Conservation (phyloP, 2,888 invertebrate genomes). For the Scaptomyza polygonia region DNA sequence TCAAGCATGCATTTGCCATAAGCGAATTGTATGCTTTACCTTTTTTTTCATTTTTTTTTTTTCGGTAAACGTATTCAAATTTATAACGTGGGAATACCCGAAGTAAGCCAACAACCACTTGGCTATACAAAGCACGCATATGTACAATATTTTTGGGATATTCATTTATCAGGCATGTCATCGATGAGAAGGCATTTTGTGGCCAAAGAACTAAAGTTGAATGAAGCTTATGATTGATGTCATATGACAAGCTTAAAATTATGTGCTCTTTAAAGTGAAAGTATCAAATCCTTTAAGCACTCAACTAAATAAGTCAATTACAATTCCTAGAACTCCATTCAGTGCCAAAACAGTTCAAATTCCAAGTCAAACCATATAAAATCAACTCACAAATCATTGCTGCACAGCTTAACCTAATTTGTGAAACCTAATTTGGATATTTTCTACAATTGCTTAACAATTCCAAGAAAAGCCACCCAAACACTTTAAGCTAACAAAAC, state of each 20-base stretch:
- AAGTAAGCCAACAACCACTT: constrained; percentile 7
- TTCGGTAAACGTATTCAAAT: constrained; percentile 41
- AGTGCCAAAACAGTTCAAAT: not conserved
- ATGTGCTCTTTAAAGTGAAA: not conserved
- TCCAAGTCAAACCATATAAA: not conserved
- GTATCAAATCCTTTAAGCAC: not conserved
- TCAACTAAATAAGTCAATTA: not conserved
- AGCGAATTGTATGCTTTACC: constrained; percentile 32
- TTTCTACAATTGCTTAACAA: not conserved
- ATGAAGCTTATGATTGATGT: constrained; percentile 3
- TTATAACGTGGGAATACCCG: constrained; percentile 9
- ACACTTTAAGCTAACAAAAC: not conserved
- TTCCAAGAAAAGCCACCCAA: constrained; percentile 1
- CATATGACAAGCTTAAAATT: not conserved
- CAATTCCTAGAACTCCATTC: not conserved
- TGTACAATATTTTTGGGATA: not conserved
- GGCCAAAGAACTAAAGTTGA: too few species aligned
- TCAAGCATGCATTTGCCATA: constrained; percentile 61
- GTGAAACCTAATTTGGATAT: constrained; percentile 4
- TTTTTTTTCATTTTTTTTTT: not conserved
- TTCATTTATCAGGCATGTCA: constrained; percentile 38
- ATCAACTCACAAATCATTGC: not conserved
- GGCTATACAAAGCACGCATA: constrained; percentile 1
- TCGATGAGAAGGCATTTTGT: constrained; percentile 5
- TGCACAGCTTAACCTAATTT: not conserved